Evolutionary conservation across 2,888 invertebrate genomes (phyloP), one percentile per base, ranked within the genome.

Genomic region (Eretmocerus hayati): DNA sequence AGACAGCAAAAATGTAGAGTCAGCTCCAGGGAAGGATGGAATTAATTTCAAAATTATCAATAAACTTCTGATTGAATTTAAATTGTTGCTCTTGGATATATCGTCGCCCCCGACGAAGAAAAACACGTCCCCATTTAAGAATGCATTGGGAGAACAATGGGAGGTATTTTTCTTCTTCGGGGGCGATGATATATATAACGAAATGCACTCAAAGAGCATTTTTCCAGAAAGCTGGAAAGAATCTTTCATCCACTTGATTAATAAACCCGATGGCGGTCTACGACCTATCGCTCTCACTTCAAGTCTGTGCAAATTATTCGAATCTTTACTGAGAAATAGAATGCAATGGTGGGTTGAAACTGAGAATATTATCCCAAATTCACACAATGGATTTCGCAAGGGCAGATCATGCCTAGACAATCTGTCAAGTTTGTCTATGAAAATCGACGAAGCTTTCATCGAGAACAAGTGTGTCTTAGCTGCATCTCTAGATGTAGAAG

Each of bases 291-390:
- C 37, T 5, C 19, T 37, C 13, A 20, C 37, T 4, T 21, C 19
- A n/a, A 21, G 37, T 21, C 8, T 20, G 3, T 37, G 37, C 37
- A 37, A 37, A n/a, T 3, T 37, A 11, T 37, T 37, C 8, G 37
- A 37, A 20, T 5, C 11, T 13, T 13, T 37, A 3, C 8, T 54
- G 1, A 56, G 54, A 33, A 53, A 48, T 21, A 16, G 37, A 13
- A 36, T 54, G 21, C 46, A 53, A 20, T 51, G 52, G 54, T 56
- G 54, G 54, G 42, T 26, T 2, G 57, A 57, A 36, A 15, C 11
- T 18, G 36, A 54, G 2, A 30, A 45, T 9, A 13, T 52, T 2
- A 13, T 55, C 9, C 53, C 53, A 5, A 11, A 31, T 1, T 31
- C 23, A 16, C 53, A 45, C 23, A 22, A 15, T 9, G 45, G 36